Evolutionary conservation across 2,113 vertebrate species (phyloP).

Genomic region (Anolis sagrei): DNA sequence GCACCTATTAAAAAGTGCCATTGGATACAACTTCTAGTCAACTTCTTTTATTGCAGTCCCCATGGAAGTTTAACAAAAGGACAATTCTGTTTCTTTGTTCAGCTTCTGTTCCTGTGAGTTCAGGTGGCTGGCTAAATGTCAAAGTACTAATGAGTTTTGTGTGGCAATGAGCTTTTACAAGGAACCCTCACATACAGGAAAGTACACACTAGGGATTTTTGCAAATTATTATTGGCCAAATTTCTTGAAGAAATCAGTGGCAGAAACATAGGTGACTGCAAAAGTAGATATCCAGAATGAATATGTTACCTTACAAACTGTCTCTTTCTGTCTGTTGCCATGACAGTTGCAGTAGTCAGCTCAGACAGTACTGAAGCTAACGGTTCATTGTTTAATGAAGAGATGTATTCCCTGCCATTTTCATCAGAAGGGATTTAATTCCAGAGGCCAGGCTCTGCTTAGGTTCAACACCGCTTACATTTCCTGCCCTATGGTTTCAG

Average conservation of each 20-base stretch:
- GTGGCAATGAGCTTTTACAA: neutral
- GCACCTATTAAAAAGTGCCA: neutral
- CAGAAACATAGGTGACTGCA: neutral
- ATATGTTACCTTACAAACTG: conserved; percentile 24
- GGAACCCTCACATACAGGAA: neutral
- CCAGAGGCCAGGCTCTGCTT: neutral
- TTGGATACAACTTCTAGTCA: neutral
- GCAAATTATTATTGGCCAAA: neutral
- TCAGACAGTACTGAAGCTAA: neutral
- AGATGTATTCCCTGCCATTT: neutral
- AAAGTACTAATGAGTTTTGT: neutral
- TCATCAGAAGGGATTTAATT: conserved; percentile 1
- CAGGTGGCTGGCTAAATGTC: neutral
- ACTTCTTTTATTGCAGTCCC: neutral
- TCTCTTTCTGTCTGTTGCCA: conserved; percentile 20
- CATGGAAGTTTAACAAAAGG: neutral
- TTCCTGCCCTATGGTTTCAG: neutral
- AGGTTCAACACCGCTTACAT: neutral
- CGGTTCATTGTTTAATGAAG: conserved; percentile 15
- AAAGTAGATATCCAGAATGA: conserved; percentile 40
- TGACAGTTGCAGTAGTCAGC: conserved; percentile 17
- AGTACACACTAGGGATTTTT: neutral
- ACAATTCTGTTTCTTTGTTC: neutral
- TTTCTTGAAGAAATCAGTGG: neutral
- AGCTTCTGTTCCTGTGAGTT: neutral